Evolutionary conservation across 2,888 invertebrate genomes (phyloP), one percentile per base, ranked within the genome.

Genomic region (Aelia acuminata): DNA sequence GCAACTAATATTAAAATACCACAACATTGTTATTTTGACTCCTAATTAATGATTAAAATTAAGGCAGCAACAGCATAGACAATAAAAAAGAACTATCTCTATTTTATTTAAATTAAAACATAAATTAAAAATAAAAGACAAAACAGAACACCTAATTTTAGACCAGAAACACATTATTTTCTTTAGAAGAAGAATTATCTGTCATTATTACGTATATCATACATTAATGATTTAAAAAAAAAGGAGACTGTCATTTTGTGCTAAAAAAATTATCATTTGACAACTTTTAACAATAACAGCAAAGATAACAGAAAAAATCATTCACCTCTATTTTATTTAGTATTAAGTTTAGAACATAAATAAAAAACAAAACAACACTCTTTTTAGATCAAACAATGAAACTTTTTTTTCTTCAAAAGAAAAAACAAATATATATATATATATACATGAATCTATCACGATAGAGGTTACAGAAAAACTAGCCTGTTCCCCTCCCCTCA

Each of bases 161-260:
- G n/a, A n/a, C n/a, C n/a, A n/a, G n/a, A n/a, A n/a, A n/a, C n/a
- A n/a, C n/a, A n/a, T n/a, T n/a, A n/a, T n/a, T n/a, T n/a, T n/a
- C n/a, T n/a, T n/a, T n/a, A n/a, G n/a, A n/a, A n/a, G n/a, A n/a
- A n/a, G n/a, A n/a, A n/a, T n/a, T n/a, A n/a, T n/a, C n/a, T n/a
- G n/a, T n/a, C n/a, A n/a, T n/a, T n/a, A n/a, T n/a, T n/a, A n/a
- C n/a, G n/a, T n/a, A n/a, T n/a, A n/a, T n/a, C n/a, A n/a, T n/a
- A n/a, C n/a, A 70, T 70, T 35, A 35, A 18, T 5, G 26, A 70
- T 70, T 35, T n/a, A n/a, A 31, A 20, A 70, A 70, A 35, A 0
- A 70, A 31, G 35, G 31, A 70, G 20, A 70, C 63, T 70, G 63
- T 70, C 63, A 70, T 5, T 70, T 70, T 70, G 35, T 70, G 63